These are phyloP conservation scores for Phataginus tricuspis DNA, from an alignment of 2,797 vertebrate species.

Conservation along the genomic window DNA sequence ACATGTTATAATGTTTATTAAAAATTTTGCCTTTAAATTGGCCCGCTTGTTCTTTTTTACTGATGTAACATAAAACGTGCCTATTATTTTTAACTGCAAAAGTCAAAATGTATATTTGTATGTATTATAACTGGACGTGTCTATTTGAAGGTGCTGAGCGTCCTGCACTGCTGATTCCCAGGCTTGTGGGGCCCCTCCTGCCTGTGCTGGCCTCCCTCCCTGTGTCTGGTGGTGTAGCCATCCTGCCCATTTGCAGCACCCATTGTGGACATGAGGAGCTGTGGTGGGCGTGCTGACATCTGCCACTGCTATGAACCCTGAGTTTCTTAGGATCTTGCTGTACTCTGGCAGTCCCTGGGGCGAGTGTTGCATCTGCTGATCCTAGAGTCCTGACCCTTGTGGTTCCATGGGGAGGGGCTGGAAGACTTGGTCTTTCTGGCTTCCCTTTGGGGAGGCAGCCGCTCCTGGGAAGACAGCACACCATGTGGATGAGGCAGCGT, in stretches of 20 bases:
- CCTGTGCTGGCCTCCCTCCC: not conserved
- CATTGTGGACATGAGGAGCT: not conserved
- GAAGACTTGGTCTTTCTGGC: not conserved
- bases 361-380: not conserved
- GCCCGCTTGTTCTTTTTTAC: constrained; percentile 9
- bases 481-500: not conserved
- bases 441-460: not conserved
- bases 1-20: not conserved
- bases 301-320: no score
- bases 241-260: not conserved
- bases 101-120: not conserved
- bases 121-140: not conserved
- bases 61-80: not conserved
- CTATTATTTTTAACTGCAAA: not conserved
- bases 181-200: no score
- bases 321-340: not conserved
- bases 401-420: not conserved
- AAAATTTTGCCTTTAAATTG: not conserved
- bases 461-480: not conserved
- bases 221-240: not conserved
- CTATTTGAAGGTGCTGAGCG: not conserved
- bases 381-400: not conserved
- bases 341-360: no score
- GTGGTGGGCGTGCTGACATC: not conserved
- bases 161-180: not conserved